Base-by-base conservation (phyloP, 23 tunicate species). In the Ciona savignyi region DNA sequence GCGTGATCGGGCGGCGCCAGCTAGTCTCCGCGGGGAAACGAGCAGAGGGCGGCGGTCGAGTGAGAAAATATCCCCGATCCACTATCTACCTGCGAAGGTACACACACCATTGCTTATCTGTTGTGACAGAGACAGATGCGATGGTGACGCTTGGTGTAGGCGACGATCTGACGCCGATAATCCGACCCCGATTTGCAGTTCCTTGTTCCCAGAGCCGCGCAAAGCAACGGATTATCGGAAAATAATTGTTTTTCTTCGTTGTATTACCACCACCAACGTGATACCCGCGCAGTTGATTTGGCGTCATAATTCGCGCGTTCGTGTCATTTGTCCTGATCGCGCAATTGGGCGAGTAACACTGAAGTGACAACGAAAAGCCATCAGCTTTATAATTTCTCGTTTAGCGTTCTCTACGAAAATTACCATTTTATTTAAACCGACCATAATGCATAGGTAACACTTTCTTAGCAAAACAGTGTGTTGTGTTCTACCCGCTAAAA, bases 131-230 rank as follows among this genome's bases (percentile, higher is more conserved):
- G 56, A 42, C 56, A 42, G 56, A 42, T 42, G 56, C 56, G 56
- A 42, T 42, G 35, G 35, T 72, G 63, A 64, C 76, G 76, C 29
- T 32, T 34, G 25, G 25, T 1, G 51, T 32, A 25, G 74, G 74
- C 32, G 51, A 69, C 76, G 33, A 30, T 2, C 24, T 21, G 64
- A 72, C 76, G 76, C 76, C 76, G 63, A 21, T 49, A 72, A 72
- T 72, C 74, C 74, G 51, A 25, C 56, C 27, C 33, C 71, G 56
- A 42, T 42, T 42, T 42, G 56, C 56, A 42, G 56, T 42, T 42
- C 56, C 56, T 42, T 42, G 11, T 42, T 42, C 56, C 56, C 56
- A 42, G 56, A 15, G 15, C 56, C 15, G 9, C 56, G 56, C 11
- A n/a, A 15, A 15, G 56, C 9, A 42, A 42, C 11, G 56, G 56